phyloP scores from a whole-genome alignment of 2,797 vertebrate genomes.

The Onychomys leucogaster region DNA sequence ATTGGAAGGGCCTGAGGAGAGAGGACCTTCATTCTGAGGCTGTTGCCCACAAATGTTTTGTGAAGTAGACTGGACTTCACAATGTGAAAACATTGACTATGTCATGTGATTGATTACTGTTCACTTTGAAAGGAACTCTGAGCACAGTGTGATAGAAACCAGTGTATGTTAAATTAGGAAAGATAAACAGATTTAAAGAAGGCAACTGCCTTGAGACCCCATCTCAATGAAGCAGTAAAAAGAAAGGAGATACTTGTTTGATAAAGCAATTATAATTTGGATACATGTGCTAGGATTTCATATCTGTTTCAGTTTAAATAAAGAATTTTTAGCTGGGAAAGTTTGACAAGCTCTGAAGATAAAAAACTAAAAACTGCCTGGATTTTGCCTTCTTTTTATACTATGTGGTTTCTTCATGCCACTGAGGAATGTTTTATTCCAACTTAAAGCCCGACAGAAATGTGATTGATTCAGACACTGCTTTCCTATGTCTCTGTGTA shows the following conservation, averaged over 20 bases:
- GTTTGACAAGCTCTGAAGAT: conserved; percentile 80
- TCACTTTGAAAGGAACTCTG: conserved; percentile 20
- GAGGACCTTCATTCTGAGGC: not conserved
- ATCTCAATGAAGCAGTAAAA: conserved; percentile 2
- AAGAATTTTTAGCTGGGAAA: conserved; percentile 75
- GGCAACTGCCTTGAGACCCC: not conserved
- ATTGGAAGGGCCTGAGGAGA: not conserved
- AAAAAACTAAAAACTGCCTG: conserved; percentile 74
- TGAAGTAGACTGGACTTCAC: conserved; percentile 2
- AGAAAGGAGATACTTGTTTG: conserved; percentile 32
- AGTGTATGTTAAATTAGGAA: conserved; percentile 20
- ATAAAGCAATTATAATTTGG: conserved; percentile 60
- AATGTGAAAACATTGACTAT: not conserved
- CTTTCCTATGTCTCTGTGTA: conserved; percentile 79
- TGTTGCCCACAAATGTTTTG: not conserved
- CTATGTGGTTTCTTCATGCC: conserved; percentile 83
- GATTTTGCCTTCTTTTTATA: conserved; percentile 75
- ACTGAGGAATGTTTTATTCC: conserved; percentile 85
- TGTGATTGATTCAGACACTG: conserved; percentile 85
- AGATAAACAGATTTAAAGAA: not conserved
- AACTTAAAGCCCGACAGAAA: conserved; percentile 83
- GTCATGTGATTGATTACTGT: conserved; percentile 3
- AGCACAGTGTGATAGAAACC: not conserved
- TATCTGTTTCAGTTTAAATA: conserved; percentile 82
- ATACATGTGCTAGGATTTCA: conserved; percentile 53